phyloP scores from a whole-genome alignment of 2,113 vertebrate species.

The Cervus canadensis region DNA sequence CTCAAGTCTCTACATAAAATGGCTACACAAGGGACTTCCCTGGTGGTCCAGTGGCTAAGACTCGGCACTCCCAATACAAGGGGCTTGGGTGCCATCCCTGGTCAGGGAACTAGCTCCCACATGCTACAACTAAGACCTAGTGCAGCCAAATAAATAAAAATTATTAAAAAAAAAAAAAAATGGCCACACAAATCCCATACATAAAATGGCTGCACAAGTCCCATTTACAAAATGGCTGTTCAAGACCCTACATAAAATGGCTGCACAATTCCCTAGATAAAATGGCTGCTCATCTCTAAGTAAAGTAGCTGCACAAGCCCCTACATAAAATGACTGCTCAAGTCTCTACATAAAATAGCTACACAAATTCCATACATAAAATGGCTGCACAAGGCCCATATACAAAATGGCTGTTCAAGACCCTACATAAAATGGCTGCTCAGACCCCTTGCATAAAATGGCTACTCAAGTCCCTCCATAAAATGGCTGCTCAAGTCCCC shows the following conservation, averaged over 20 bases:
- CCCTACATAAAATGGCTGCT: background rate
- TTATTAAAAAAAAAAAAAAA: too few relatives aligned
- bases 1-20: background rate
- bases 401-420: background rate
- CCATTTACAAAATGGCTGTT: background rate
- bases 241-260: background rate
- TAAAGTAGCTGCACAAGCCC: background rate
- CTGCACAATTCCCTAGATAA: background rate
- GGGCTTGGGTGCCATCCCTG: too few relatives aligned
- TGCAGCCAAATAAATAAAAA: too few relatives aligned
- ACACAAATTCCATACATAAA: too few relatives aligned
- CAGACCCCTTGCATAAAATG: background rate
- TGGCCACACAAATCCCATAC: background rate
- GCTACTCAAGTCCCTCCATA: background rate
- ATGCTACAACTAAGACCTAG: too few relatives aligned
- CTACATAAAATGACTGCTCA: background rate
- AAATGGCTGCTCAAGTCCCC: background rate
- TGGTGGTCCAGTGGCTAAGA: too few relatives aligned
- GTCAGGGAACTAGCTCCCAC: too few relatives aligned
- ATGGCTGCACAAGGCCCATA: background rate
- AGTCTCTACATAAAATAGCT: too few relatives aligned
- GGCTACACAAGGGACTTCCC: background rate
- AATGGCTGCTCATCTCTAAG: background rate
- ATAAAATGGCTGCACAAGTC: background rate
- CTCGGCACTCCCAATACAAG: too few relatives aligned